phyloP scores from a whole-genome alignment of 2,888 invertebrate genomes.

The Mallateleia sp. region DNA sequence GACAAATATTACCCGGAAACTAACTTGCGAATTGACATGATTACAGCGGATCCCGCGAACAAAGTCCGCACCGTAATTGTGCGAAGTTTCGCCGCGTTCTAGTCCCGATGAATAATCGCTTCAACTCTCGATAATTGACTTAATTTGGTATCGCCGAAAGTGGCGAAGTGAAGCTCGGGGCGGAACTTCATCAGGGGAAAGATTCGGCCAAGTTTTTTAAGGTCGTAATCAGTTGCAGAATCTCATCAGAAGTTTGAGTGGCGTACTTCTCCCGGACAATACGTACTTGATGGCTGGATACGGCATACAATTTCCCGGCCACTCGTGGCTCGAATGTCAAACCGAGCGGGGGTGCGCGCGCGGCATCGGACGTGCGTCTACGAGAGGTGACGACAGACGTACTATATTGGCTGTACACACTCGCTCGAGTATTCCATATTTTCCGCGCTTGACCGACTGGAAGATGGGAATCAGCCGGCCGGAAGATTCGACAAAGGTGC shows the following conservation, averaged over 20 bases:
- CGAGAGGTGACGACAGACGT: conserved; percentile 69
- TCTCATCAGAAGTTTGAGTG: conserved; percentile 48
- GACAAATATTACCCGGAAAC: conserved; percentile 2
- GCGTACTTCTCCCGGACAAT: conserved; percentile 74
- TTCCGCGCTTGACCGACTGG: conserved; percentile 86
- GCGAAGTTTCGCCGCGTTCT: conserved; percentile 34
- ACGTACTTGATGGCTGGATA: conserved; percentile 63
- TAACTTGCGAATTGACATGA: conserved; percentile 31
- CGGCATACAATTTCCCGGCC: conserved; percentile 66
- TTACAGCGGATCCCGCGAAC: conserved; percentile 12
- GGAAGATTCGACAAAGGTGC: conserved; percentile 88
- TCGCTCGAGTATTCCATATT: conserved; percentile 88
- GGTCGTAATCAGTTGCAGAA: conserved; percentile 51
- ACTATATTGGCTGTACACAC: conserved; percentile 84
- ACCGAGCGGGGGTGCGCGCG: conserved; percentile 34
- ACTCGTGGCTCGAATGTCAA: conserved; percentile 78
- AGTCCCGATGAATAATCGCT: conserved; percentile 10
- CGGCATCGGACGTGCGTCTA: conserved; percentile 45
- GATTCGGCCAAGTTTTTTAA: background rate
- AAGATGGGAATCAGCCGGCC: conserved; percentile 85
- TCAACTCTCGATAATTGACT: conserved; percentile 50
- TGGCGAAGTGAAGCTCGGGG: background rate
- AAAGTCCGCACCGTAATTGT: background rate
- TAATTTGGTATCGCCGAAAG: conserved; percentile 31
- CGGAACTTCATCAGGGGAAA: background rate